Base-by-base conservation (phyloP, 2,888 invertebrate species). In the Zaprionus lineosus region DNA sequence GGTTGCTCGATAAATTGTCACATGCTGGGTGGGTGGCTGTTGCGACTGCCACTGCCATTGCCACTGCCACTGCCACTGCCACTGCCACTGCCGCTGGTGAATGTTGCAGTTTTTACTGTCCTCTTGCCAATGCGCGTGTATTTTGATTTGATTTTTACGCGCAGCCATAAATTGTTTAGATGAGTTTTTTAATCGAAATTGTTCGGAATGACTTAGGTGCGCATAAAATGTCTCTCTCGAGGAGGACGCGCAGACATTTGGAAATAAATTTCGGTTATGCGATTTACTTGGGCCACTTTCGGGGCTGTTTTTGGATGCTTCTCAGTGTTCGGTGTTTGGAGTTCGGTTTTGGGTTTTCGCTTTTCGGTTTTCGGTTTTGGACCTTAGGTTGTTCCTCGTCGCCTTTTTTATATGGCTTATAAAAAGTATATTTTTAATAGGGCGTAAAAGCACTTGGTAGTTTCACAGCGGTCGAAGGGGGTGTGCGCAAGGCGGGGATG, bases 141-240 rank as follows among this genome's bases (percentile, higher is more conserved):
- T 84, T 87, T 86, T 87, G 86, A 86, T 87, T 88, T 87, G 86
- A 87, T 87, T 86, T 87, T 87, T 87, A 87, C 84, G 86, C 75
- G 78, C 64, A 71, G 79, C 74, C 87, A 88, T 87, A 87, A 87
- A 87, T 88, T 87, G 88, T 87, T 87, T 87, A 87, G 87, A 87
- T 88, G 87, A 87, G 87, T 86, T 87, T 87, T 84, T 86, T 84
- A 83, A 83, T 83, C 83, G 83, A 83, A 83, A 83, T 85, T 83
- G 83, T 83, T 85, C 73, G 79, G 70, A 83, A 83, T 83, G 85
- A 83, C 85, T 83, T 83, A 85, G 83, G 83, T 85, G 77, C 68
- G 84, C 83, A 83, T 85, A 83, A 83, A 85, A 85, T 84, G 74
- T 84, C 77, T 83, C 84, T 73, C 70, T 74, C 53, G 68, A 68